Conservation (phyloP, 2,797 vertebrate genomes). For the Avahi laniger region DNA sequence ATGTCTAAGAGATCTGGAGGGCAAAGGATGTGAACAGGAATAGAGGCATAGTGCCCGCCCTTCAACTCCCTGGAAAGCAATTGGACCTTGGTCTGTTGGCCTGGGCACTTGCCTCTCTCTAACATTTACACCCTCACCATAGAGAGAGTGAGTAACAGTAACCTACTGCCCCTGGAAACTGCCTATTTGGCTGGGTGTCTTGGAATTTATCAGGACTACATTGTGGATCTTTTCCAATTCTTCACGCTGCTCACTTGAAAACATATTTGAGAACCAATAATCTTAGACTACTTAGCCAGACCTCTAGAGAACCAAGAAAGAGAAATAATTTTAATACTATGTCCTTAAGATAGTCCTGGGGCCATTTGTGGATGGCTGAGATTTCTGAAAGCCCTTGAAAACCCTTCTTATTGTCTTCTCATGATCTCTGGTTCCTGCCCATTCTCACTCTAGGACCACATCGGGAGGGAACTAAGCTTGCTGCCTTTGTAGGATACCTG, state of each 20-base stretch:
- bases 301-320: conserved; percentile 55
- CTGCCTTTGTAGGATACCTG: background rate
- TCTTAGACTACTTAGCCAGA: conserved; percentile 65
- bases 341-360: background rate
- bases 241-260: conserved; percentile 71
- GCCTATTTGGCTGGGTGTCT: conserved; percentile 69
- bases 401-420: background rate
- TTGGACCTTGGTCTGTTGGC: conserved; percentile 39
- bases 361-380: background rate
- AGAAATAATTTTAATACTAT: conserved; percentile 4
- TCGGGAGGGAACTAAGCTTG: background rate
- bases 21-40: background rate
- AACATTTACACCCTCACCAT: conserved; percentile 60
- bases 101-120: conserved; percentile 55
- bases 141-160: conserved; percentile 63
- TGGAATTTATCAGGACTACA: conserved; percentile 70
- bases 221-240: conserved; percentile 70
- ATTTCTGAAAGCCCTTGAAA: background rate
- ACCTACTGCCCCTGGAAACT: conserved; percentile 70
- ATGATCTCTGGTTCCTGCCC: background rate
- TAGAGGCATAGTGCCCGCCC: background rate
- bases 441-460: background rate
- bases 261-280: conserved; percentile 69
- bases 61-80: conserved; percentile 62
- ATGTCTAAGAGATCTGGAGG: background rate